Conservation (phyloP, 1,140 invertebrate species). For the Pseudomyrmex gracilis region DNA sequence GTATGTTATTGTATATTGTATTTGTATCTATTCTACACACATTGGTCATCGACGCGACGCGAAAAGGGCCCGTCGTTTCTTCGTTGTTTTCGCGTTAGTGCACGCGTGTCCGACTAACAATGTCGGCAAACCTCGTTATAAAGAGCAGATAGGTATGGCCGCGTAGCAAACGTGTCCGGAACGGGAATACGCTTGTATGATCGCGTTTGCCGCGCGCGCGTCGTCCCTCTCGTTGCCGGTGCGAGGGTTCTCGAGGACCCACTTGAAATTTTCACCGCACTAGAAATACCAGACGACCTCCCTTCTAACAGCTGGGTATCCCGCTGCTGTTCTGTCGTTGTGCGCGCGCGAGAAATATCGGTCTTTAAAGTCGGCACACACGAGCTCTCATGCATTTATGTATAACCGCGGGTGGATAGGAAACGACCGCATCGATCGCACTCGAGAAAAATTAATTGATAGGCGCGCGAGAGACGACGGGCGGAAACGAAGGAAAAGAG, state of each 20-base stretch:
- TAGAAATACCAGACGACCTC: slow-evolving; percentile 12
- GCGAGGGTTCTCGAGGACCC: slow-evolving; percentile 40
- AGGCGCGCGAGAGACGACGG: background rate
- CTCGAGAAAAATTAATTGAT: slow-evolving; percentile 65
- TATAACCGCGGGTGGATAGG: slow-evolving; percentile 40
- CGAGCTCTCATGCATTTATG: slow-evolving; percentile 64
- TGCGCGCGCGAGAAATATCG: slow-evolving; percentile 34
- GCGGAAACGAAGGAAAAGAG: background rate
- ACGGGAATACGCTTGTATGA: slow-evolving; percentile 41
- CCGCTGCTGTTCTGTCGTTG: background rate
- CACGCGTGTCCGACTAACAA: slow-evolving; percentile 19
- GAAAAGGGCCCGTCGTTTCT: slow-evolving; percentile 6
- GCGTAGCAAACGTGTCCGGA: slow-evolving; percentile 55
- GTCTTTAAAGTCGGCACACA: slow-evolving; percentile 61
- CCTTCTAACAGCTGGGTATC: background rate
- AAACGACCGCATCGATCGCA: slow-evolving; percentile 38
- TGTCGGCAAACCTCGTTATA: slow-evolving; percentile 38
- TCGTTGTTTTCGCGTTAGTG: slow-evolving; percentile 1
- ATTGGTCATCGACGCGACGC: background rate
- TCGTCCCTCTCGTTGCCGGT: slow-evolving; percentile 24
- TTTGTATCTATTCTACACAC: too few species aligned
- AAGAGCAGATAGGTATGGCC: background rate
- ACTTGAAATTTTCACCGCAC: slow-evolving; percentile 52
- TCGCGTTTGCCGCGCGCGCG: slow-evolving; percentile 25
- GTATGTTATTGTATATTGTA: too few species aligned